phyloP scores from a whole-genome alignment of 1,140 invertebrate genomes.

The Elymnias hypermnestra region DNA sequence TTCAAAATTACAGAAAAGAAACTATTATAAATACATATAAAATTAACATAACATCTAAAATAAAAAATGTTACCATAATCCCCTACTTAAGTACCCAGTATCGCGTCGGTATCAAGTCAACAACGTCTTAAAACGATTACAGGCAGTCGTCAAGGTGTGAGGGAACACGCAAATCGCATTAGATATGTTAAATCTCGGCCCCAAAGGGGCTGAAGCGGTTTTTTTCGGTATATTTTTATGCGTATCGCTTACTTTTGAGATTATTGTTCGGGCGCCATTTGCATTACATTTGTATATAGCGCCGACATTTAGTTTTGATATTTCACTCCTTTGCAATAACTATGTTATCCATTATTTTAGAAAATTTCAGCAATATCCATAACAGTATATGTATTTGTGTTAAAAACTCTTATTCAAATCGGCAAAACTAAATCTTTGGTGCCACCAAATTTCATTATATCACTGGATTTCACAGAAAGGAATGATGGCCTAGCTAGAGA shows the following conservation, averaged over 20 bases:
- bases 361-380: no score
- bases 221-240: slow-evolving; percentile 62
- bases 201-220: slow-evolving; percentile 34
- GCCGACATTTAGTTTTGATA: slow-evolving; percentile 25
- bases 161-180: slow-evolving; percentile 71
- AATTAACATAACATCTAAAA: no score
- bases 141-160: slow-evolving; percentile 48
- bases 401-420: no score
- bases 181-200: slow-evolving; percentile 67
- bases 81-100: slow-evolving; percentile 8
- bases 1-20: background rate
- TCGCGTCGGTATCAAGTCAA: slow-evolving; percentile 39
- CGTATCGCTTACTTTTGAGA: slow-evolving; percentile 70
- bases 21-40: no score
- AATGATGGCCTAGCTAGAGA: no score
- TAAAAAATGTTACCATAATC: slow-evolving; percentile 9
- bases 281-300: slow-evolving; percentile 37
- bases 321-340: no score
- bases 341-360: no score
- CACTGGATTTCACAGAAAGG: no score
- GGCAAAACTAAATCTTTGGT: no score
- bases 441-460: no score
- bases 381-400: no score
- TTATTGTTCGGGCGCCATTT: slow-evolving; percentile 65
- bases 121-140: slow-evolving; percentile 68